Conservation (phyloP, 2,113 vertebrate genomes). For the Gavialis gangeticus region DNA sequence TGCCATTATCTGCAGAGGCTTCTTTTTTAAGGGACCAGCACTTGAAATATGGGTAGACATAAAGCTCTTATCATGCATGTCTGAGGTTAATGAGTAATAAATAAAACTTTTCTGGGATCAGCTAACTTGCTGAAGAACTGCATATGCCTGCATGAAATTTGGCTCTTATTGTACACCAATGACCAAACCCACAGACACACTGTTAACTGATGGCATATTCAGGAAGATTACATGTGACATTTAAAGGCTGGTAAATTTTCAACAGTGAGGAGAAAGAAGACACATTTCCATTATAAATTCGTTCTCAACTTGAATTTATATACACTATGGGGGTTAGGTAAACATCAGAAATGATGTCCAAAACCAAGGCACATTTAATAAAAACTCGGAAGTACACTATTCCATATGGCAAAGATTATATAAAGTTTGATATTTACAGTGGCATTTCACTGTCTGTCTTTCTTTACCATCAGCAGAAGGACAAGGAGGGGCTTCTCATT, state of each 20-base stretch:
- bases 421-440: neutral
- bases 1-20: neutral
- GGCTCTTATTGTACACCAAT: neutral
- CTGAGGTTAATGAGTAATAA: neutral
- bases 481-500: neutral
- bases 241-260: neutral
- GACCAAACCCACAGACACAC: neutral
- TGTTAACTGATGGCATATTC: neutral
- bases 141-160: neutral
- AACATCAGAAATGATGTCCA: neutral
- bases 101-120: neutral
- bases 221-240: neutral
- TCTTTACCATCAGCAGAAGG: neutral
- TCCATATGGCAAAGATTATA: neutral
- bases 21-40: neutral
- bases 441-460: neutral
- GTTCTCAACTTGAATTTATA: neutral
- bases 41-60: neutral
- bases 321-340: neutral
- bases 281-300: neutral
- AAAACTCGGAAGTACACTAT: accelerated
- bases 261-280: neutral
- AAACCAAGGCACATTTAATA: neutral
- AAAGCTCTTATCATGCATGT: neutral
- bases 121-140: neutral